These are phyloP conservation scores for Reticulitermes speratus DNA, from an alignment of 1,140 invertebrate genomes.

Conservation along the genomic window DNA sequence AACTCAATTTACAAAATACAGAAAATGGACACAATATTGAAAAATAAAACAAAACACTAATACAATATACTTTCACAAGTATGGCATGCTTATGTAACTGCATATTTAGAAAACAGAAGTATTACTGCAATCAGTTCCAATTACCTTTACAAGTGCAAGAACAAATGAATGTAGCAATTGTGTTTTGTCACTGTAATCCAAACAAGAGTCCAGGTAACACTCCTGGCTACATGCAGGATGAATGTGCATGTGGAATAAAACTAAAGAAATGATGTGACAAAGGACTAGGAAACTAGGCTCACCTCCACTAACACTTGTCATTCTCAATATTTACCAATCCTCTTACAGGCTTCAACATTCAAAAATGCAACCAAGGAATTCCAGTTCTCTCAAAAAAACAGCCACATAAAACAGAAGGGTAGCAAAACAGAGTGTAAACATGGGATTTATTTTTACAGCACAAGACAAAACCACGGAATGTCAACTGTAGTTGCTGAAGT, in stretches of 20 bases:
- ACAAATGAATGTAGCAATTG: background rate
- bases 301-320: background rate
- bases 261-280: background rate
- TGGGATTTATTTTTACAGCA: slow-evolving; percentile 9
- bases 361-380: background rate
- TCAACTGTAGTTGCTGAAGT: slow-evolving; percentile 25
- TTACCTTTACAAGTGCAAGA: background rate
- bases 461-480: slow-evolving; percentile 33
- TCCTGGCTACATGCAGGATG: background rate
- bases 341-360: background rate
- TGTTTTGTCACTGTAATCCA: background rate
- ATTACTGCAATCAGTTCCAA: background rate
- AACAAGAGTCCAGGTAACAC: background rate
- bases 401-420: background rate
- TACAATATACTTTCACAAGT: slow-evolving; percentile 28
- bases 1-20: background rate
- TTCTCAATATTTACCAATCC: background rate
- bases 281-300: background rate
- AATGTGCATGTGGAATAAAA: background rate
- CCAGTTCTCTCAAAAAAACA: slow-evolving; percentile 16
- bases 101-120: background rate
- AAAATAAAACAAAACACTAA: slow-evolving; percentile 23
- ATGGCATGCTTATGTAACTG: slow-evolving; percentile 27
- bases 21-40: background rate
- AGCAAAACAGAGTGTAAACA: background rate